A percentile compares a stretch with the other conserved stretches of the same genome.
These are phyloP conservation scores for Epinephelus fuscoguttatus DNA, from an alignment of 2,113 vertebrate species.

Conservation along the genomic window DNA sequence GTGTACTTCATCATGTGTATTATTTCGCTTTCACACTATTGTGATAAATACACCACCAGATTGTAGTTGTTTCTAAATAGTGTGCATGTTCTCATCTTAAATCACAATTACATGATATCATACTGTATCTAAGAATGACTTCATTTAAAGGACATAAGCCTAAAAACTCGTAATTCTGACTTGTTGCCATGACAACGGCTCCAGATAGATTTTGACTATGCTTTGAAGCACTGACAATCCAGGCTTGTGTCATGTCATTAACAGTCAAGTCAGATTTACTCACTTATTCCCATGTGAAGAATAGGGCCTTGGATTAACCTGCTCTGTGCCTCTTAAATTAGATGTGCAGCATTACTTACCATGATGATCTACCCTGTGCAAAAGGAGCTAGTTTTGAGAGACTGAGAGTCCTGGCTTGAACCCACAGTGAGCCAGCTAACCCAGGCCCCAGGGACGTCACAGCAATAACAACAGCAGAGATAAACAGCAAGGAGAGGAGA, in stretches of 20 bases:
- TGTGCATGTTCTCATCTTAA: neutral
- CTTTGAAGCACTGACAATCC: neutral
- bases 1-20: neutral
- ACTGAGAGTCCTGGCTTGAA: slow-evolving; percentile 30
- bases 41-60: neutral
- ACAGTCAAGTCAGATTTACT: neutral
- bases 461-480: slow-evolving; percentile 56
- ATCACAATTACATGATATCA: no score
- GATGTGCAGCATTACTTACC: slow-evolving; percentile 8
- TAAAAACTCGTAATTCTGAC: neutral
- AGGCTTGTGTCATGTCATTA: neutral
- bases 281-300: neutral
- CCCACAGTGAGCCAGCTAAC: slow-evolving; percentile 23
- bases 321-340: neutral
- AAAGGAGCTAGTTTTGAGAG: slow-evolving; percentile 13
- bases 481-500: slow-evolving; percentile 51
- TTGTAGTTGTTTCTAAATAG: neutral
- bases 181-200: neutral
- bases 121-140: neutral
- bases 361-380: slow-evolving; percentile 3
- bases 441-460: slow-evolving; percentile 41
- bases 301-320: neutral
- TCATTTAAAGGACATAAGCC: neutral
- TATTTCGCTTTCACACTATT: no score
- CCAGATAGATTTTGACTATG: neutral